phyloP scores from a whole-genome alignment of 2,888 invertebrate species.

The Epirrhoe tristata region DNA sequence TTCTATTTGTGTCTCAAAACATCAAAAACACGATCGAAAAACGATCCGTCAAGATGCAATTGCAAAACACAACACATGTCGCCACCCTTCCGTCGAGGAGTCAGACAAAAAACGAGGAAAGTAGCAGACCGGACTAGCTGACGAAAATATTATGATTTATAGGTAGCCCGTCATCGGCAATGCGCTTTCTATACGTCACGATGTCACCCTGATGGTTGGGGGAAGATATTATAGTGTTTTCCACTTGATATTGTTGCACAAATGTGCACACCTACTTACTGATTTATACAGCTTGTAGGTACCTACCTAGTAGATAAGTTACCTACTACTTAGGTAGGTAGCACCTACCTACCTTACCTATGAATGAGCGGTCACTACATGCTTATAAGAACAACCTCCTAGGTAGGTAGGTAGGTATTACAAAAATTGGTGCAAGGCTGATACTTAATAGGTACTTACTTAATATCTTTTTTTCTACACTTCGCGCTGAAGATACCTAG shows the following conservation, averaged over 20 bases:
- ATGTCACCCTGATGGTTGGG: slow-evolving; percentile 61
- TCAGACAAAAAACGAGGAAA: slow-evolving; percentile 83
- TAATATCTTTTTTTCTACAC: too few relatives aligned
- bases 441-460: too few relatives aligned
- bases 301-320: too few relatives aligned
- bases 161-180: slow-evolving; percentile 80
- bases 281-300: background rate
- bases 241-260: background rate
- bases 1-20: background rate
- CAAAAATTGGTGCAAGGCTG: too few relatives aligned
- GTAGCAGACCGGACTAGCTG: slow-evolving; percentile 73
- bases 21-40: slow-evolving; percentile 8
- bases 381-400: too few relatives aligned
- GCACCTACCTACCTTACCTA: too few relatives aligned
- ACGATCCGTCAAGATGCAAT: slow-evolving; percentile 61
- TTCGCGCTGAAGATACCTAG: too few relatives aligned
- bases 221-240: slow-evolving; percentile 16
- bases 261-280: background rate
- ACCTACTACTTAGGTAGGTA: background rate
- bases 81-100: slow-evolving; percentile 74
- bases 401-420: background rate
- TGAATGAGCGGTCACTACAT: too few relatives aligned
- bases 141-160: slow-evolving; percentile 78
- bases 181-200: slow-evolving; percentile 80
- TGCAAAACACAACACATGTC: slow-evolving; percentile 64